phyloP scores from a whole-genome alignment of 1,140 invertebrate genomes.

The Calliopsis andreniformis region DNA sequence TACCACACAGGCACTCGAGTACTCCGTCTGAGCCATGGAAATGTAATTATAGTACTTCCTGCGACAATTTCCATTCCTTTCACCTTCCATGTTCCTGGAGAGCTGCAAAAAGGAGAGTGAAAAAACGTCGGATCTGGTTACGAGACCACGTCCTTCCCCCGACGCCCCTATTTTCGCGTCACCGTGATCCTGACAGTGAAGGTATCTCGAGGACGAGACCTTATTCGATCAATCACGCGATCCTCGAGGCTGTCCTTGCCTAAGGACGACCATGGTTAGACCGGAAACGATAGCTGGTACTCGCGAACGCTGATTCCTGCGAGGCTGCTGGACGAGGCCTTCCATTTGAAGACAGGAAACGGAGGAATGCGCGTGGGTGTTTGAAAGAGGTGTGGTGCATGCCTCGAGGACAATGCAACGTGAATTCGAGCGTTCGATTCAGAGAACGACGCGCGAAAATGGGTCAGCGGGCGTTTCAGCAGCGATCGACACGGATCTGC shows the following conservation, averaged over 20 bases:
- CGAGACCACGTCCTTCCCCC: slow-evolving; percentile 10
- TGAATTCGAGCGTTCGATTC: slow-evolving; percentile 23
- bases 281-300: neutral
- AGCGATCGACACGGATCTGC: neutral
- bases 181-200: slow-evolving; percentile 37
- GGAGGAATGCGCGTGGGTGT: slow-evolving; percentile 52
- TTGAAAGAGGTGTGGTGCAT: slow-evolving; percentile 54
- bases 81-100: neutral
- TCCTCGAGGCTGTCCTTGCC: neutral
- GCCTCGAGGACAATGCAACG: slow-evolving; percentile 31
- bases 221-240: slow-evolving; percentile 41
- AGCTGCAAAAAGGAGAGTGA: neutral
- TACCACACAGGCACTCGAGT: neutral
- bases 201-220: slow-evolving; percentile 31
- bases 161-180: too few relatives aligned
- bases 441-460: neutral
- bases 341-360: neutral
- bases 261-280: neutral
- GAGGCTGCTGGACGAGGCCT: neutral
- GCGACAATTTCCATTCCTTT: slow-evolving; percentile 28
- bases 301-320: neutral
- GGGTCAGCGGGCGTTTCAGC: slow-evolving; percentile 6
- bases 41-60: slow-evolving; percentile 29
- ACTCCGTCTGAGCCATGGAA: neutral
- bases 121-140: too few relatives aligned